Conservation (phyloP, 2,113 vertebrate species). For the Brienomyrus longianalis region DNA sequence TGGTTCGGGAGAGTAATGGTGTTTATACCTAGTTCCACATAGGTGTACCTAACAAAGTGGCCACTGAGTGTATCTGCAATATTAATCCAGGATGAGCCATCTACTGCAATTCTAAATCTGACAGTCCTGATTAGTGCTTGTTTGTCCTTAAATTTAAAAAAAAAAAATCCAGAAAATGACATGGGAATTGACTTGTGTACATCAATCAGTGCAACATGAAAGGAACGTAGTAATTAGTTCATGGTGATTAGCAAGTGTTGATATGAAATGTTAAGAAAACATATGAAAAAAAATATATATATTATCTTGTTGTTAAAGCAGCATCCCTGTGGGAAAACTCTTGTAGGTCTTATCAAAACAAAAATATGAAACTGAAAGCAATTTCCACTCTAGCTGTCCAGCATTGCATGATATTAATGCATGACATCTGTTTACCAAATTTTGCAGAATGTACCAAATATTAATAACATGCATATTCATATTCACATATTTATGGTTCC, state of each 20-base stretch:
- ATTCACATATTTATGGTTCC: neutral
- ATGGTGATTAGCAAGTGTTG: constrained; percentile 58
- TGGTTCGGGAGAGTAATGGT: neutral
- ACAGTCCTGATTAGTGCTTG: constrained; percentile 60
- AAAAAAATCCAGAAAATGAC: constrained; percentile 54
- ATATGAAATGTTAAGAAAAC: constrained; percentile 45
- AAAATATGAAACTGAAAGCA: constrained; percentile 15
- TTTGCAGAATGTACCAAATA: constrained; percentile 7
- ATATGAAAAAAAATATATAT: constrained; percentile 33
- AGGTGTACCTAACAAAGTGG: neutral
- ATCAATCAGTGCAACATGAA: constrained; percentile 65
- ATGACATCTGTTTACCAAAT: constrained; percentile 13
- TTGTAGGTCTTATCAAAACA: constrained; percentile 39
- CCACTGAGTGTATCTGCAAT: neutral
- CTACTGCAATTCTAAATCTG: constrained; percentile 26
- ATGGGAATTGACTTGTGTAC: constrained; percentile 59
- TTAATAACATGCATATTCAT: constrained; percentile 13
- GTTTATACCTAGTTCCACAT: neutral
- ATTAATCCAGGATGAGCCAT: constrained; percentile 4
- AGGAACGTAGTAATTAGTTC: constrained; percentile 59
- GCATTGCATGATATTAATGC: neutral
- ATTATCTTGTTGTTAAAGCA: constrained; percentile 31
- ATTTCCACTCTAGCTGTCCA: constrained; percentile 8
- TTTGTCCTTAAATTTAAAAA: constrained; percentile 59
- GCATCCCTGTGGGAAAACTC: constrained; percentile 36